phyloP scores from a whole-genome alignment of 2,113 vertebrate species.

The Caranx melampygus region DNA sequence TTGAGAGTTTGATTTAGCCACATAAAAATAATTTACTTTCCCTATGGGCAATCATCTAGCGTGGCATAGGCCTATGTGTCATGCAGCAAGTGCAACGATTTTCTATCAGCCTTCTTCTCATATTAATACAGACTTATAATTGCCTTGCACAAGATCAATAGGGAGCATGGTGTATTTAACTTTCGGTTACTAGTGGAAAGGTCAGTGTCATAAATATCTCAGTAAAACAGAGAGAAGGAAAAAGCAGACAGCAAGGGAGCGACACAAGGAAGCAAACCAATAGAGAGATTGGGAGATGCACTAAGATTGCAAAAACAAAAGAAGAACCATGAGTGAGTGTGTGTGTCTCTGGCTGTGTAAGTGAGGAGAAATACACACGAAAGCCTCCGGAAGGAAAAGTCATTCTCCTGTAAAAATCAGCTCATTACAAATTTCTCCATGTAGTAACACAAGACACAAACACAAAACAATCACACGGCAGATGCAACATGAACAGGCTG shows the following conservation, averaged over 20 bases:
- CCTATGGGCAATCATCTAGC: slow-evolving; percentile 30
- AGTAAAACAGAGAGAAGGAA: slow-evolving; percentile 49
- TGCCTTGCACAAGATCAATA: slow-evolving; percentile 68
- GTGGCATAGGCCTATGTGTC: slow-evolving; percentile 37
- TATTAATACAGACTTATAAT: slow-evolving; percentile 74
- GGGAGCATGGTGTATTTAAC: slow-evolving; percentile 62
- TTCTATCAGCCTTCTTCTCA: slow-evolving; percentile 52
- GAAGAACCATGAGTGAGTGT: background rate
- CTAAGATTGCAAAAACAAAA: background rate
- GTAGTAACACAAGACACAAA: slow-evolving; percentile 25
- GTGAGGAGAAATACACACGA: background rate
- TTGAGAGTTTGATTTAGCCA: slow-evolving; percentile 45
- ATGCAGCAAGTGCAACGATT: slow-evolving; percentile 56
- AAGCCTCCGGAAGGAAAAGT: slow-evolving; percentile 11
- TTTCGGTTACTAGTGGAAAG: slow-evolving; percentile 67
- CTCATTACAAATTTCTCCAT: slow-evolving; percentile 55
- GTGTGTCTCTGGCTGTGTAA: background rate
- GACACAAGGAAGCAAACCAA: slow-evolving; percentile 3
- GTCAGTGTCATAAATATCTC: slow-evolving; percentile 73
- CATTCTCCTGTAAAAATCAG: slow-evolving; percentile 39
- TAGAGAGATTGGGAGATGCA: slow-evolving; percentile 4
- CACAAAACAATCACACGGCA: slow-evolving; percentile 17
- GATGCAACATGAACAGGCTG: slow-evolving; percentile 45
- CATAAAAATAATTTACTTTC: slow-evolving; percentile 47
- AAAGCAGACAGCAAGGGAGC: background rate